phyloP scores from a whole-genome alignment of 2,113 vertebrate genomes.

The Columbina picui region DNA sequence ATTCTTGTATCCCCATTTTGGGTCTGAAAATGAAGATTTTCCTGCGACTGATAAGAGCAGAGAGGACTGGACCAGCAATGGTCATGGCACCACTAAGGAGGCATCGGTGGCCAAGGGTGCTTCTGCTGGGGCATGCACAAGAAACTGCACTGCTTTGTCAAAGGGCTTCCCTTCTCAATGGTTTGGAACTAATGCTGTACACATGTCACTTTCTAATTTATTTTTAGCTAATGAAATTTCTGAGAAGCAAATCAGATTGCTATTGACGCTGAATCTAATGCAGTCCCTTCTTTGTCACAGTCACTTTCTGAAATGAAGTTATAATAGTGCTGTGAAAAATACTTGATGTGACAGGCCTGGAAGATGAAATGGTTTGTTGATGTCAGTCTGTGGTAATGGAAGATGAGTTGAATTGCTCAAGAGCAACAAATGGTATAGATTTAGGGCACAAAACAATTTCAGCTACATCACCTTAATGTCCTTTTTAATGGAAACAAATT shows the following conservation, averaged over 20 bases:
- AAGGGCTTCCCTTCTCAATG: background rate
- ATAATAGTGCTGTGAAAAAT: slow-evolving; percentile 36
- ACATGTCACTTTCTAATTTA: slow-evolving; percentile 25
- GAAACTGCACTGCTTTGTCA: background rate
- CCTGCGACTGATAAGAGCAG: background rate
- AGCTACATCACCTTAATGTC: slow-evolving; percentile 23
- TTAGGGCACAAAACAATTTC: slow-evolving; percentile 38
- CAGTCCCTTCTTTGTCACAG: slow-evolving; percentile 37
- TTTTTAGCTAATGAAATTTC: slow-evolving; percentile 52
- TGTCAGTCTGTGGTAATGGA: slow-evolving; percentile 39
- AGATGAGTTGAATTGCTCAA: slow-evolving; percentile 23
- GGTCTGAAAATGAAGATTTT: background rate
- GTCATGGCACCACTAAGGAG: rapidly evolving
- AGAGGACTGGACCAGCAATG: background rate
- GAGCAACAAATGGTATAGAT: slow-evolving; percentile 53
- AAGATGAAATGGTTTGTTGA: slow-evolving; percentile 58
- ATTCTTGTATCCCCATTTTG: background rate
- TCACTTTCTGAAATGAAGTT: slow-evolving; percentile 54
- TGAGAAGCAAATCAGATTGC: slow-evolving; percentile 41
- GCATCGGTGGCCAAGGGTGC: background rate
- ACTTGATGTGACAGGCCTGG: slow-evolving; percentile 46
- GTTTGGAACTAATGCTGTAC: background rate
- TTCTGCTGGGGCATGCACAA: background rate
- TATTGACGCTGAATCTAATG: slow-evolving; percentile 31
- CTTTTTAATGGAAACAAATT: slow-evolving; percentile 54